Evolutionary conservation across 2,888 invertebrate genomes (phyloP), one percentile per base, ranked within the genome.

Genomic region (Morpho deidamia): DNA sequence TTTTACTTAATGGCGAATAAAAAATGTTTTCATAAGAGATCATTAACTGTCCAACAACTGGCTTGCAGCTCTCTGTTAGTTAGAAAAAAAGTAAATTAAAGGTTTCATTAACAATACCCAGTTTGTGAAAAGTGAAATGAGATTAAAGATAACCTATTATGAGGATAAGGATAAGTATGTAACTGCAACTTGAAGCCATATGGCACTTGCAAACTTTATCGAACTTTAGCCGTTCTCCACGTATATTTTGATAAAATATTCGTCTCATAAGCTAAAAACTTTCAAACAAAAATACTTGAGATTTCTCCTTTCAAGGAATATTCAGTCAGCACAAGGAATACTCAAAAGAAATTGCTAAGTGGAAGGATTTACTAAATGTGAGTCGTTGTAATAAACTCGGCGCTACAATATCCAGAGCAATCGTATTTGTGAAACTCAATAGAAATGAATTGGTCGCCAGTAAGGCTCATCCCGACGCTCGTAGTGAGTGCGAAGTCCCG

Each of bases 371-470:
- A 49, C 44, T 34, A 45, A 38, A 56, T 45, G 49, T 14, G 44
- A 33, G 14, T 53, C 39, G 35, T 45, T 41, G 45, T 46, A 45
- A 46, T 55, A 56, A 52, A 48, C 44, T 38, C 32, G 44, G n/a
- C n/a, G 23, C 48, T 39, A 23, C 41, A 40, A 45, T 54, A 50
- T 45, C 44, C 44, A 49, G 39, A 41, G 41, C 40, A 37, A 54
- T 44, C 23, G 50, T 51, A 50, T 46, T 55, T 42, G 50, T 37
- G 45, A 42, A 42, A 55, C 42, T 55, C 47, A 44, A 44, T 40
- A 55, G 37, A 44, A 55, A 51, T 48, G 55, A 48, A 51, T 48
- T 55, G 42, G 51, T 23, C 38, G 40, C 23, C 40, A 37, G 12
- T 11, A 14, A 51, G 47, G 23, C 37, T 45, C 11, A 32, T 34